phyloP scores from a whole-genome alignment of 2,888 invertebrate species.

The Zhengitettix transpicula region DNA sequence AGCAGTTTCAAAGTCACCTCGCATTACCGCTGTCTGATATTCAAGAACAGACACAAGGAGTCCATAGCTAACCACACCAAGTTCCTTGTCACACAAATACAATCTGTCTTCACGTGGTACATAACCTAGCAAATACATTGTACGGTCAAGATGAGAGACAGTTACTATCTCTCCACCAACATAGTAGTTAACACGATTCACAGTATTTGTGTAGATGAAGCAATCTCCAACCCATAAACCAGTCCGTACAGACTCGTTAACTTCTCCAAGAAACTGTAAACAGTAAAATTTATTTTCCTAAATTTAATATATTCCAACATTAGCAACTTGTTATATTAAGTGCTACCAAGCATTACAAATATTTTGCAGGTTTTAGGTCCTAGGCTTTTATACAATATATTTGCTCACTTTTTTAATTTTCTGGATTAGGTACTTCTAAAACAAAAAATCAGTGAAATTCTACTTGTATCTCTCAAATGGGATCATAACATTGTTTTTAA shows the following conservation, averaged over 20 bases:
- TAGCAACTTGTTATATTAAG: no score
- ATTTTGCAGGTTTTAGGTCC: no score
- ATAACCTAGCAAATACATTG: slow-evolving; percentile 89
- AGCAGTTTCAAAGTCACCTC: slow-evolving; percentile 88
- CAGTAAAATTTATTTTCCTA: no score
- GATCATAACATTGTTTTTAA: no score
- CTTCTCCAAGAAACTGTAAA: slow-evolving; percentile 60
- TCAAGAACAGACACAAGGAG: slow-evolving; percentile 87
- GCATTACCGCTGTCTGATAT: slow-evolving; percentile 99
- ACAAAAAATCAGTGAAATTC: no score
- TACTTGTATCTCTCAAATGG: no score
- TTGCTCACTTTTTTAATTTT: no score
- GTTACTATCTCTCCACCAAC: slow-evolving; percentile 99
- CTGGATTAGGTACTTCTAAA: no score
- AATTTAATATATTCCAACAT: no score
- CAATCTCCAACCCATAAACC: slow-evolving; percentile 98
- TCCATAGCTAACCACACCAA: slow-evolving; percentile 90
- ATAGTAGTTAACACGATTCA: slow-evolving; percentile 95
- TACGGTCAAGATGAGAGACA: slow-evolving; percentile 90
- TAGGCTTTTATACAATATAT: no score
- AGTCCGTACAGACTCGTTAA: slow-evolving; percentile 82
- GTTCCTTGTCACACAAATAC: slow-evolving; percentile 93
- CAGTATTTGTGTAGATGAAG: slow-evolving; percentile 96
- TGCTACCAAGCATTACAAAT: no score
- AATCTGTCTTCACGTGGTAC: slow-evolving; percentile 89